Percentiles rank a stretch among this genome's conserved stretches.
phyloP scores from a whole-genome alignment of 2,797 vertebrate species.

The Gallinago nigripennis region DNA sequence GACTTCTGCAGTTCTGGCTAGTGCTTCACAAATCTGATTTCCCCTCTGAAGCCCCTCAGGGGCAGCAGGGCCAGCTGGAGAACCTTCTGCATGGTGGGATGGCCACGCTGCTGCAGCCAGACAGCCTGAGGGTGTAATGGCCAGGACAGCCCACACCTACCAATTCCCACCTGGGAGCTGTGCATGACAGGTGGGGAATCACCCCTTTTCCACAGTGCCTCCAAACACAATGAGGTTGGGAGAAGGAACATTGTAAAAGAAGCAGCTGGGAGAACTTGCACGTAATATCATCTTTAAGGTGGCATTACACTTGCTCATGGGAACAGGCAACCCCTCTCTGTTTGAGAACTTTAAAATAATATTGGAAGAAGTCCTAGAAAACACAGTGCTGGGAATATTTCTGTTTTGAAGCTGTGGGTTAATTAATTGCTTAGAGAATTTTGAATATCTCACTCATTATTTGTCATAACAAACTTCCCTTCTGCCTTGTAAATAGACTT shows the following conservation, averaged over 20 bases:
- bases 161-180: not conserved
- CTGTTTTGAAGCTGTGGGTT: not conserved
- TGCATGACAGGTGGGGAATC: not conserved
- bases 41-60: rapidly evolving
- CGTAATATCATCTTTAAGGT: not conserved
- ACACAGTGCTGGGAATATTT: not conserved
- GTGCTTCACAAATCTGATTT: not conserved
- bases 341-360: not conserved
- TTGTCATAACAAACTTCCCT: not conserved
- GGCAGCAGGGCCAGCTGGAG: not conserved
- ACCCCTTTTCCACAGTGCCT: not conserved
- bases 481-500: not conserved
- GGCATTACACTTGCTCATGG: not conserved
- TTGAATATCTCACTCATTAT: not conserved
- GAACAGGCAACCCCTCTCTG: not conserved
- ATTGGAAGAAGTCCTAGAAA: not conserved
- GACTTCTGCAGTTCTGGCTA: not conserved
- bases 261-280: rapidly evolving
- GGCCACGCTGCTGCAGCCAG: not conserved
- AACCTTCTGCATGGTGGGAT: not conserved
- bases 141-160: not conserved
- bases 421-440: not conserved
- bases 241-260: not conserved
- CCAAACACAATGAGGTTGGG: rapidly evolving
- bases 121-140: not conserved